Evolutionary conservation across 1,140 invertebrate genomes (phyloP).

Genomic region (Drosophila truncata): DNA sequence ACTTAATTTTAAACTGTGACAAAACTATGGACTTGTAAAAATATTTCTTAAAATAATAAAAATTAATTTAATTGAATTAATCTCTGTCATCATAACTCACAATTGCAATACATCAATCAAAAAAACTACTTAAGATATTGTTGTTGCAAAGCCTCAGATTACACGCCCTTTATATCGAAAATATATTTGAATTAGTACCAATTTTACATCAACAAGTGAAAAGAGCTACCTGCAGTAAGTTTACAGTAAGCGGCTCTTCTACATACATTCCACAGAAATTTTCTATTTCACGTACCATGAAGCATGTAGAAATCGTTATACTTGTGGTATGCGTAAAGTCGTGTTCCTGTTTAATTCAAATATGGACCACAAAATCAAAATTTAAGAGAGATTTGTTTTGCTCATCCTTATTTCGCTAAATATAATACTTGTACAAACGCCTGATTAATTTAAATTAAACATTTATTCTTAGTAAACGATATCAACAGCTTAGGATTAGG

Average conservation of each 20-base stretch:
- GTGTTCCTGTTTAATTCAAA: background rate
- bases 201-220: background rate
- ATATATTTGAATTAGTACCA: background rate
- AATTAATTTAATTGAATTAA: too few relatives aligned
- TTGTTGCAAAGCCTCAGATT: too few relatives aligned
- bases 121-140: too few relatives aligned
- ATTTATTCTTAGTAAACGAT: conserved; percentile 1
- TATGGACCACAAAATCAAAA: too few relatives aligned
- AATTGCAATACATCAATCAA: too few relatives aligned
- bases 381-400: too few relatives aligned
- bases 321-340: background rate
- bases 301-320: background rate
- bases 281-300: background rate
- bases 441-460: background rate
- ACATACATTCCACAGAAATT: background rate
- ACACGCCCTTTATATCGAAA: too few relatives aligned
- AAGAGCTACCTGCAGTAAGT: background rate
- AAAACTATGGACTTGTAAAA: too few relatives aligned
- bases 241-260: background rate
- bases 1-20: background rate
- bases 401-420: too few relatives aligned
- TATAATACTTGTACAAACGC: too few relatives aligned
- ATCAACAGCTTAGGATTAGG: conserved; percentile 23
- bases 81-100: too few relatives aligned
- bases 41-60: too few relatives aligned